A percentile compares a stretch with the other conserved stretches of the same genome.
Conservation (phyloP, 2,113 vertebrate species). For the Amblyopsis rosae region DNA sequence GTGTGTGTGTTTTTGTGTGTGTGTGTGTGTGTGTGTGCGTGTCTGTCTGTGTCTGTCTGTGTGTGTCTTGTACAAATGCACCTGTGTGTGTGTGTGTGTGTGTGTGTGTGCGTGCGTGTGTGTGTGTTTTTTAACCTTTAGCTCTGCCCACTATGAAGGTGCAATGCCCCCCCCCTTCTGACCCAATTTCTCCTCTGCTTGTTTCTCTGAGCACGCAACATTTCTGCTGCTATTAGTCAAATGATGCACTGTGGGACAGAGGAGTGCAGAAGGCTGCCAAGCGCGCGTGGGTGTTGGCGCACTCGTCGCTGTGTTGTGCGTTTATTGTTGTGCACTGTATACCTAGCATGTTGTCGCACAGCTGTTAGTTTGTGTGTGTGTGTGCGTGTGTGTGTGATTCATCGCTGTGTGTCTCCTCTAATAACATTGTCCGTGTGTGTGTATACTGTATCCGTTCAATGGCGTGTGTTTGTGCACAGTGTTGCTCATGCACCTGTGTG, state of each 20-base stretch:
- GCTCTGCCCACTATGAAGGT: constrained; percentile 60
- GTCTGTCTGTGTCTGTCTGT: too few relatives aligned
- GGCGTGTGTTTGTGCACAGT: constrained; percentile 54
- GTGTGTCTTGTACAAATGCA: too few relatives aligned
- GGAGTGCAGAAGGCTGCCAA: constrained; percentile 13
- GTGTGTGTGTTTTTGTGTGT: background rate
- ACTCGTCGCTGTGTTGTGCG: background rate
- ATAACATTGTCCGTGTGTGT: too few relatives aligned
- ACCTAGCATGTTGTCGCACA: background rate
- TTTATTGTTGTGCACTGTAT: constrained; percentile 8
- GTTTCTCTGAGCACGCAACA: constrained; percentile 68
- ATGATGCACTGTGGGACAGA: constrained; percentile 47
- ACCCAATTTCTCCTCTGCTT: constrained; percentile 66
- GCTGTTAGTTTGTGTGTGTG: constrained; percentile 30
- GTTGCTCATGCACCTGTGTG: constrained; percentile 20
- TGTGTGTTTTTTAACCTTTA: constrained; percentile 61
- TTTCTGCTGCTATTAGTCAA: constrained; percentile 74
- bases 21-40: too few relatives aligned
- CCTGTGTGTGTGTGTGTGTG: background rate
- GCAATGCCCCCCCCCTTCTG: constrained; percentile 48
- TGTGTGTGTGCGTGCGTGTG: background rate
- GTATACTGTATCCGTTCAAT: too few relatives aligned
- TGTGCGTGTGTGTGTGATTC: constrained; percentile 54
- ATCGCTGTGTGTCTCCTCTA: too few relatives aligned
- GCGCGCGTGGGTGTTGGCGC: background rate